Evolutionary conservation across 1,140 invertebrate species (phyloP).

Genomic region (Brachionus paranguensis): DNA sequence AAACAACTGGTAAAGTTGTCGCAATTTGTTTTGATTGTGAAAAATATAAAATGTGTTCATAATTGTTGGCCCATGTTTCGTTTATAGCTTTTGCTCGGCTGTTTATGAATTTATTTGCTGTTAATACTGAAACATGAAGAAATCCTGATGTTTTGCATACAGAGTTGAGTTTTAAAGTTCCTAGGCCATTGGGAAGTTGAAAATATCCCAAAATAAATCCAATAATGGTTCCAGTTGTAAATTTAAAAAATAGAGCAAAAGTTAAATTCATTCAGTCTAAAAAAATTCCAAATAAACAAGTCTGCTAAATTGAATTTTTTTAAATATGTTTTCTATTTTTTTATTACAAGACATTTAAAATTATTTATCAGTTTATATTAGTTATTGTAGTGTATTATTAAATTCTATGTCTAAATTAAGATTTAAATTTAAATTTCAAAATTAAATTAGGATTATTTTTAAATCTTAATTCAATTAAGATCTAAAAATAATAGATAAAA

Average conservation of each 20-base stretch:
- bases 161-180: not conserved
- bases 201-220: not conserved
- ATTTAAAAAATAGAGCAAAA: not conserved
- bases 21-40: conserved; percentile 61
- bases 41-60: conserved; percentile 82
- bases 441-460: too few relatives aligned
- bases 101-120: conserved; percentile 77
- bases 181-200: not conserved
- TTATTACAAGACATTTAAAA: too few relatives aligned
- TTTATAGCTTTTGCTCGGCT: conserved; percentile 78
- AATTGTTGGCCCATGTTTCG: conserved; percentile 78
- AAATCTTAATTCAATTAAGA: too few relatives aligned
- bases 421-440: too few relatives aligned
- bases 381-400: too few relatives aligned
- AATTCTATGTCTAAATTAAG: too few relatives aligned
- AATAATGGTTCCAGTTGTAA: not conserved
- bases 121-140: conserved; percentile 66
- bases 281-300: not conserved
- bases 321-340: not conserved
- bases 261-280: not conserved
- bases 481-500: too few relatives aligned
- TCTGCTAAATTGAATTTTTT: not conserved
- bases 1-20: conserved; percentile 64
- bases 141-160: not conserved
- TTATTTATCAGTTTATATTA: too few relatives aligned